Evolutionary conservation across 2,888 invertebrate species (phyloP).

Genomic region (Drosophila phalerata): DNA sequence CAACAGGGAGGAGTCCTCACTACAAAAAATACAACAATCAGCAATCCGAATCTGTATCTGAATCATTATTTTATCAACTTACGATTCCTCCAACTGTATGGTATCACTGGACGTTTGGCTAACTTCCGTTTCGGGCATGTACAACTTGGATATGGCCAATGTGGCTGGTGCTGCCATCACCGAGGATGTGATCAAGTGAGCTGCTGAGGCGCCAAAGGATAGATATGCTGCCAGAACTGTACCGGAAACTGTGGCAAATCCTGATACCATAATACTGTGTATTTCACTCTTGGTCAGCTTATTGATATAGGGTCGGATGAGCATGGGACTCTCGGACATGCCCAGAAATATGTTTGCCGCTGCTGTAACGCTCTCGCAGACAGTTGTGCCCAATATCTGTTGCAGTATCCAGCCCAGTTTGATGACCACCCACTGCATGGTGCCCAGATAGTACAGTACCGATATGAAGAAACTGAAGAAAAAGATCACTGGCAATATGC

Average conservation of each 20-base stretch:
- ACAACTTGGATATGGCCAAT: conserved; percentile 94
- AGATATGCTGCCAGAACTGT: conserved; percentile 97
- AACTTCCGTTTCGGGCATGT: conserved; percentile 95
- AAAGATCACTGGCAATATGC: conserved; percentile 95
- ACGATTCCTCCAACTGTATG: conserved; percentile 90
- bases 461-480: conserved; percentile 97
- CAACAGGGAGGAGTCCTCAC: conserved; percentile 92
- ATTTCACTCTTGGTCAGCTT: conserved; percentile 95
- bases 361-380: conserved; percentile 96
- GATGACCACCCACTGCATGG: conserved; percentile 93
- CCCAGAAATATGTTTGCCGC: conserved; percentile 98
- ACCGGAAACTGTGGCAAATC: conserved; percentile 98
- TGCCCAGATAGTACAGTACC: conserved; percentile 94
- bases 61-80: conserved; percentile 71
- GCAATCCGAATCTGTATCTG: background rate
- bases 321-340: conserved; percentile 95
- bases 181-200: conserved; percentile 95
- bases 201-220: conserved; percentile 94
- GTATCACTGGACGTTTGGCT: conserved; percentile 92
- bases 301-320: conserved; percentile 95
- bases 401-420: conserved; percentile 93
- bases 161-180: conserved; percentile 99
- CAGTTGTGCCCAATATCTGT: conserved; percentile 92
- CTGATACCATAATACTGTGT: conserved; percentile 96
- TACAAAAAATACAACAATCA: conserved; percentile 80